Percentiles rank a stretch among this genome's conserved stretches.
These are phyloP conservation scores for Ceratina japonica DNA, from an alignment of 1,140 invertebrate genomes.

Conservation along the genomic window DNA sequence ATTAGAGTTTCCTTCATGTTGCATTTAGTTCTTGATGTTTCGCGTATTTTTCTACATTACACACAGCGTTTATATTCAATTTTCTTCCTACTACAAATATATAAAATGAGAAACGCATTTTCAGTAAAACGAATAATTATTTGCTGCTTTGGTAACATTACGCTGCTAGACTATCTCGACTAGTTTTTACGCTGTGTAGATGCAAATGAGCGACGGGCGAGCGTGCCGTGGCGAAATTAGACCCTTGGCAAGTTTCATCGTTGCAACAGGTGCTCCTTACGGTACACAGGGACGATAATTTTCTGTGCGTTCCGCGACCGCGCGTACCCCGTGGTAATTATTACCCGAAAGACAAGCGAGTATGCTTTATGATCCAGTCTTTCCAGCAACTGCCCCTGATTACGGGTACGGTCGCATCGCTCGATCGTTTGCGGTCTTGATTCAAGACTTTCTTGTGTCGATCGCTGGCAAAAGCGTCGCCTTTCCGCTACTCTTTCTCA, in stretches of 20 bases:
- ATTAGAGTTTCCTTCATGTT: not conserved
- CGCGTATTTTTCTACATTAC: too few relatives aligned
- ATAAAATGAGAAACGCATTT: too few relatives aligned
- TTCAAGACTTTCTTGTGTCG: slow-evolving; percentile 12
- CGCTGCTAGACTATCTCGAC: not conserved
- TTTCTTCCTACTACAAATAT: too few relatives aligned
- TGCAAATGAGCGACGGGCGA: slow-evolving; percentile 9
- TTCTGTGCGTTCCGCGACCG: slow-evolving; percentile 16
- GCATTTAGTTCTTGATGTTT: too few relatives aligned
- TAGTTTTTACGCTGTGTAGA: not conserved
- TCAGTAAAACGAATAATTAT: too few relatives aligned
- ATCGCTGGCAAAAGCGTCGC: slow-evolving; percentile 20
- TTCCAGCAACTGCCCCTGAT: slow-evolving; percentile 41
- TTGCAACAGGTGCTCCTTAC: slow-evolving; percentile 3
- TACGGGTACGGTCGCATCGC: slow-evolving; percentile 15
- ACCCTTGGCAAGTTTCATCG: not conserved
- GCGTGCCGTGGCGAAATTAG: slow-evolving; percentile 12
- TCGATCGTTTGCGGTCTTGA: slow-evolving; percentile 31
- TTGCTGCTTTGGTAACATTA: not conserved
- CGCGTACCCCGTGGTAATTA: slow-evolving; percentile 37
- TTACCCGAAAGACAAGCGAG: slow-evolving; percentile 22
- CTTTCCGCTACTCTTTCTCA: slow-evolving; percentile 12
- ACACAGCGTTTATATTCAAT: too few relatives aligned
- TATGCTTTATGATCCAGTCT: slow-evolving; percentile 46
- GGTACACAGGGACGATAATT: slow-evolving; percentile 21